A percentile compares a stretch with the other conserved stretches of the same genome.
Evolutionary conservation across 2,113 vertebrate species (phyloP).

Genomic region (Lepisosteus oculatus): DNA sequence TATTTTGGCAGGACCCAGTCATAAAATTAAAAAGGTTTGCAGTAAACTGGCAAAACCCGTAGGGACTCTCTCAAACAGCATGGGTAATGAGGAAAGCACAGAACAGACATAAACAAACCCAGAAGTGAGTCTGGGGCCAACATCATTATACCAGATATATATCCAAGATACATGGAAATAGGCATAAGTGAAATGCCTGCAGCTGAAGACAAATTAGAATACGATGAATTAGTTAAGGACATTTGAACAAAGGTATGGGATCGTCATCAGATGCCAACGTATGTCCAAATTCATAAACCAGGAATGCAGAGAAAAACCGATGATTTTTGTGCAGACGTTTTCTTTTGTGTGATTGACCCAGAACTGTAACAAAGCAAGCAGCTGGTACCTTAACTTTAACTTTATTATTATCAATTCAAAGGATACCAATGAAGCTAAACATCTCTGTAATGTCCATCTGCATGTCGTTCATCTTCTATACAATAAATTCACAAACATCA

Average conservation of each 20-base stretch:
- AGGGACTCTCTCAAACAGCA: conserved; percentile 83
- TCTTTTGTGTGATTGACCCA: neutral
- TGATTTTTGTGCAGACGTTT: conserved; percentile 19
- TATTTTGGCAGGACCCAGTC: conserved; percentile 45
- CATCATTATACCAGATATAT: conserved; percentile 81
- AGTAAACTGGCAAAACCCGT: conserved; percentile 75
- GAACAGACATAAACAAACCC: conserved; percentile 84
- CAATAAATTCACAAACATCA: too few species aligned
- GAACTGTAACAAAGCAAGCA: conserved; percentile 1
- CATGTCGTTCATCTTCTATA: neutral
- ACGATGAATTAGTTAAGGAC: conserved; percentile 30
- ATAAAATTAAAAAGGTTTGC: conserved; percentile 72
- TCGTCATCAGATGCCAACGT: conserved; percentile 17
- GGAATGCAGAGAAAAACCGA: conserved; percentile 7
- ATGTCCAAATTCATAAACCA: conserved; percentile 27
- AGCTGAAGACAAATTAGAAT: conserved; percentile 24
- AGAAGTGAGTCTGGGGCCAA: conserved; percentile 73
- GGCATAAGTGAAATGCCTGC: conserved; percentile 30
- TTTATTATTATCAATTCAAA: neutral
- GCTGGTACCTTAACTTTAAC: neutral
- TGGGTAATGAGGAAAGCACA: conserved; percentile 89
- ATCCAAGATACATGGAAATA: conserved; percentile 66
- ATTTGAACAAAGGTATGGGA: conserved; percentile 29
- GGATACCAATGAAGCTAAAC: conserved; percentile 23
- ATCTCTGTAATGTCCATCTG: conserved; percentile 5